These are phyloP conservation scores for Cephonodes hylas DNA, from an alignment of 2,888 invertebrate genomes.

Conservation along the genomic window DNA sequence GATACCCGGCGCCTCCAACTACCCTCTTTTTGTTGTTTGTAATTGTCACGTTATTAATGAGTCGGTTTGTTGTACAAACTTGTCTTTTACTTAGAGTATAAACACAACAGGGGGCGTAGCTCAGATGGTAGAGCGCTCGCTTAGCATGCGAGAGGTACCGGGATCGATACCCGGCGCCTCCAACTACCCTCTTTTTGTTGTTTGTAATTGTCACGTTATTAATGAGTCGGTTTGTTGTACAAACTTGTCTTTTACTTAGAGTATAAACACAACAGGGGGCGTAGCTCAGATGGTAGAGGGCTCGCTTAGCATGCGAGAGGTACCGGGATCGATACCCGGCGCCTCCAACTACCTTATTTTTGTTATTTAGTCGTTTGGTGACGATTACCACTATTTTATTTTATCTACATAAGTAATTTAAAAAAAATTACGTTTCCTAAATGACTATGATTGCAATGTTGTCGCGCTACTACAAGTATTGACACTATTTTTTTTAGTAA, in stretches of 20 bases:
- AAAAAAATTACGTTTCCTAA: too few relatives aligned
- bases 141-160: constrained; percentile 81
- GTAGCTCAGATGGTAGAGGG: constrained; percentile 82
- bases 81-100: background rate
- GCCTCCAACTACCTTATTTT: constrained; percentile 32
- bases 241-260: constrained; percentile 17
- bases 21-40: too few relatives aligned
- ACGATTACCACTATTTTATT: too few relatives aligned
- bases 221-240: too few relatives aligned
- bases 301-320: constrained; percentile 82
- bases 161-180: constrained; percentile 82
- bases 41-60: too few relatives aligned
- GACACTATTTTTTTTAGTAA: too few relatives aligned
- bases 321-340: constrained; percentile 67
- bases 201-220: too few relatives aligned
- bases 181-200: constrained; percentile 33
- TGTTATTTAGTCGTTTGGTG: too few relatives aligned
- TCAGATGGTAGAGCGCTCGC: constrained; percentile 82
- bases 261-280: constrained; percentile 46
- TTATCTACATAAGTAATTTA: too few relatives aligned
- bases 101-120: constrained; percentile 69
- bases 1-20: constrained; percentile 52
- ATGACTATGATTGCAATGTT: too few relatives aligned
- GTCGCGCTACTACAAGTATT: too few relatives aligned
- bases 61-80: background rate